Base-by-base conservation (phyloP, 2,113 vertebrate genomes). In the Periophthalmodon schlosseri region DNA sequence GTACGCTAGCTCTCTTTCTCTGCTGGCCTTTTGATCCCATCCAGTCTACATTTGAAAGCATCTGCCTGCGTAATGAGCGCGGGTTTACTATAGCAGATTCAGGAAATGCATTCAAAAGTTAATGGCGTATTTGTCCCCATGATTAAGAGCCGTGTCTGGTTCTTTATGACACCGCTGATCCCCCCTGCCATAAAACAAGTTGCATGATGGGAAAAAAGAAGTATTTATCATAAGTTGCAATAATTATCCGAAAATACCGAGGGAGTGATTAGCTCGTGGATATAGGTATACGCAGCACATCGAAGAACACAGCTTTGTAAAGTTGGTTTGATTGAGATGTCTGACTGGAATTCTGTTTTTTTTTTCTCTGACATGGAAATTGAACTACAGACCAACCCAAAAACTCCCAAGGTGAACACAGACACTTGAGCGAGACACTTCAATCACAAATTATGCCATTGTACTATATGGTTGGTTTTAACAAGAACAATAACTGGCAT, bases 101-200 rank as follows among this genome's bases (percentile, higher is more conserved):
- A 81, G 86, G 81, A 85, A 84, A 88, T 86, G 71, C 88, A 91
- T 92, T 91, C 82, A 86, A 82, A 84, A 89, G 91, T 87, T 92
- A 94, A 93, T 92, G 89, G 91, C 63, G 84, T 91, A 87, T 93
- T 94, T 92, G 91, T 93, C 89, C 86, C 60, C 50, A 79, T 91
- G 92, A 93, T 93, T 91, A 93, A 92, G 84, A 90, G 89, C 84
- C 70, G 78, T 46, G 69, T 70, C 84, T 80, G 74, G 68, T 87
- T 88, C 80, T 86, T 85, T 74, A 84, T 91, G 85, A 91, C 91
- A 89, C 67, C 57, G 80, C 84, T 89, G 90, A 91, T 90, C 90
- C 78, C 86, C 14, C 46, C 18, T 44, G 1, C 74, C 73, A 74
- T 89, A 79, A 89, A 91, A 88, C 80, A 85, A 80, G 74, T 69